Evolutionary conservation across 2,797 vertebrate species (phyloP).

Genomic region (Taenioides sp.): DNA sequence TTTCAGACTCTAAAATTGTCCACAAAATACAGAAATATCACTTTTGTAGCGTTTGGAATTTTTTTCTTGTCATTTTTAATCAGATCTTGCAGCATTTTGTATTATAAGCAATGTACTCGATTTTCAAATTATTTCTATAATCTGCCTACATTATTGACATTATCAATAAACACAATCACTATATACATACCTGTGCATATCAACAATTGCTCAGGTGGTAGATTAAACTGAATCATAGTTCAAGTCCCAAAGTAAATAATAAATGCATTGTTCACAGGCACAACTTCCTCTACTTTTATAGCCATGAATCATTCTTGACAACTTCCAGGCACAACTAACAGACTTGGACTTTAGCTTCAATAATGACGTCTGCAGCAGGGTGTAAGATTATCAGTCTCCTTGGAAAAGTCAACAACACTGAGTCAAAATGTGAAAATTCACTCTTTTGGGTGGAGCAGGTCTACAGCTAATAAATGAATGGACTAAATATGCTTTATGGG

Average conservation of each 20-base stretch:
- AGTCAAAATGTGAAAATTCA: conserved; percentile 2
- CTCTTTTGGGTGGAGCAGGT: neutral
- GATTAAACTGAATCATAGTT: neutral
- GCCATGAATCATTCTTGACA: conserved; percentile 1
- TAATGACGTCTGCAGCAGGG: neutral
- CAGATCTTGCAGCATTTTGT: no score
- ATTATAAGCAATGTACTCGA: no score
- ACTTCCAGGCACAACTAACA: conserved; percentile 1
- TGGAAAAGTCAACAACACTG: conserved; percentile 6
- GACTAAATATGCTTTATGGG: neutral
- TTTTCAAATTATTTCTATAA: no score
- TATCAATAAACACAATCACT: no score
- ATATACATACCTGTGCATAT: neutral
- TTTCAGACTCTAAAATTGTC: no score
- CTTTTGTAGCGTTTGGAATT: no score
- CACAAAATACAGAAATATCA: no score
- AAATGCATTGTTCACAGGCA: neutral
- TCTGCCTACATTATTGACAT: no score
- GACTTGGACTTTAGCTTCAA: neutral
- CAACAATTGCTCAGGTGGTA: neutral
- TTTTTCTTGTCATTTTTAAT: no score
- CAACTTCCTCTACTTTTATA: conserved; percentile 18
- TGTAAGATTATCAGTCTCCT: neutral
- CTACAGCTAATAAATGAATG: neutral
- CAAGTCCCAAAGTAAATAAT: neutral